Evolutionary conservation across 2,113 vertebrate genomes (phyloP), one percentile per base, ranked within the genome.

Genomic region (Columba janthina): DNA sequence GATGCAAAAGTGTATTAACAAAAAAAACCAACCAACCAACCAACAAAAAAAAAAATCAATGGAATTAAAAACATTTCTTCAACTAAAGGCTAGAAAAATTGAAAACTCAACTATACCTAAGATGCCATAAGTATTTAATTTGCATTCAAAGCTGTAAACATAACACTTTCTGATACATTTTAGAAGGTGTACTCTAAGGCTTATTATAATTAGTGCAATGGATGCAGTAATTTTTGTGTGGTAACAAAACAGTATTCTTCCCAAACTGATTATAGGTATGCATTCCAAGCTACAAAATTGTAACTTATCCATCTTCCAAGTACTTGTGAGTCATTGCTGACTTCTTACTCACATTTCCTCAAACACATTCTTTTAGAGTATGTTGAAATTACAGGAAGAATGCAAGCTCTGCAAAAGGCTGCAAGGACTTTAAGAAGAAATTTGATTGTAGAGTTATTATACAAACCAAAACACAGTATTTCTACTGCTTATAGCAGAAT

Each of bases 291-390:
- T 88, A 66, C 62, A 81, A 94, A 96, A 94, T 80, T 95, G 80
- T 91, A 95, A 97, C 95, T 92, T 97, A 96, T 95, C 95, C 92
- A 94, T 93, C 92, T 94, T 97, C 89, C 94, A 94, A 97, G 93
- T 95, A 88, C 67, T 44, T 73, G 54, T 98, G 98, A 98, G 95
- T 98, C 98, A 98, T 83, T 84, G 96, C 73, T 97, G 95, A 97
- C 95, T 98, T 94, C 92, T 98, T 98, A 98, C 96, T 98, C 97
- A 97, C 81, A 97, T 98, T 98, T 98, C 98, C 98, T 95, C 97
- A 98, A 96, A 94, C 89, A 96, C 80, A 89, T 97, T 98, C 97
- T 98, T 98, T 97, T 97, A 97, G 94, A 96, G 73, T 79, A 94
- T 97, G 96, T 96, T 95, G 96, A 98, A 98, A 98, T 96, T 97